Conservation (phyloP, 2,113 vertebrate genomes). For the Amblyornis subalaris region DNA sequence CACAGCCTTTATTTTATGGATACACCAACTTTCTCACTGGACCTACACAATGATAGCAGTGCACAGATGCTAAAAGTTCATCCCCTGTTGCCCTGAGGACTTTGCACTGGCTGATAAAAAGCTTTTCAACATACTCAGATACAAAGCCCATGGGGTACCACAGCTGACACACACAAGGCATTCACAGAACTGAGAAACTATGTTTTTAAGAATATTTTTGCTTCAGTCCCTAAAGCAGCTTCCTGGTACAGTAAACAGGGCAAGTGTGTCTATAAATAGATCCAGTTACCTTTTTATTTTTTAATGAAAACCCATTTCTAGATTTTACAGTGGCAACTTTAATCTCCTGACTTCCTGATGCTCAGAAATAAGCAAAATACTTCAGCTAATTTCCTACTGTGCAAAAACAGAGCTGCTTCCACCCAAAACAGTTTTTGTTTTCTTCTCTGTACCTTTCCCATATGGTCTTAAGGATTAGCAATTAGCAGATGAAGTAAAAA, state of each 20-base stretch:
- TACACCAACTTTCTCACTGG: neutral
- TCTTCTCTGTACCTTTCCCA: neutral
- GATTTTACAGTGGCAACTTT: neutral
- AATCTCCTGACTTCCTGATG: neutral
- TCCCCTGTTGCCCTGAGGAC: neutral
- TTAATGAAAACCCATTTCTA: neutral
- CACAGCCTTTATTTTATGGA: neutral
- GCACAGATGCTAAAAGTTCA: neutral
- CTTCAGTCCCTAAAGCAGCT: neutral
- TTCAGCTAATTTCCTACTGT: neutral
- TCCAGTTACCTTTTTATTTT: neutral
- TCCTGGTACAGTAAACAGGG: neutral
- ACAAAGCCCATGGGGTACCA: accelerated
- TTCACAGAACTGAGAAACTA: neutral
- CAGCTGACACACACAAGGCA: neutral
- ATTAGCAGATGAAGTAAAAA: neutral
- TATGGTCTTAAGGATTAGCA: neutral
- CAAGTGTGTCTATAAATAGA: neutral
- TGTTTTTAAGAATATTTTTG: neutral
- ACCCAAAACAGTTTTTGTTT: neutral
- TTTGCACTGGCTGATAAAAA: neutral
- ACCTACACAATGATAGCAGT: neutral
- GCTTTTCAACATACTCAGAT: neutral
- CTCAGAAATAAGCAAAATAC: neutral
- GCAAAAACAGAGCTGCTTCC: neutral